Evolutionary conservation across 2,113 vertebrate species (phyloP).

Genomic region (Tetraodon nigroviridis): DNA sequence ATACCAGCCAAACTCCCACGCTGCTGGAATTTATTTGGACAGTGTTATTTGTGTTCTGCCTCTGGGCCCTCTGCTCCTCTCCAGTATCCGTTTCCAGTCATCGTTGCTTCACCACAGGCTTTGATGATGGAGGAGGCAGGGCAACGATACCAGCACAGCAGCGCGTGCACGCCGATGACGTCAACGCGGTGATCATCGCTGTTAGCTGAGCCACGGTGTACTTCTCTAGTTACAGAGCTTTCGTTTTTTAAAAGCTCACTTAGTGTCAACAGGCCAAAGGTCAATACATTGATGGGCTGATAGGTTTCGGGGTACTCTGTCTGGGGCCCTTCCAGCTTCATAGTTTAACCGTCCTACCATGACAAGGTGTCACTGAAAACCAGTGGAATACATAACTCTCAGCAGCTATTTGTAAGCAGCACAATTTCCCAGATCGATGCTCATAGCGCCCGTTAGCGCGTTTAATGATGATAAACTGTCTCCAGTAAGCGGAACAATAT

Average conservation of each 20-base stretch:
- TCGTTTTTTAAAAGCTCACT: too few species aligned
- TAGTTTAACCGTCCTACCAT: neutral
- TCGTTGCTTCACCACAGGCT: constrained; percentile 45
- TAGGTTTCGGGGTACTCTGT: too few species aligned
- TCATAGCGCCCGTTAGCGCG: constrained; percentile 25
- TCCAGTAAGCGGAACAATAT: constrained; percentile 49
- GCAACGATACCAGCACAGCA: constrained; percentile 29
- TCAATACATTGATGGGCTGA: too few species aligned
- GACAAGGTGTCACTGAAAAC: constrained; percentile 5
- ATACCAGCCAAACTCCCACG: constrained; percentile 42
- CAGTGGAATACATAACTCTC: constrained; percentile 4
- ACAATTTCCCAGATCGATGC: constrained; percentile 31
- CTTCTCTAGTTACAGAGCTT: too few species aligned
- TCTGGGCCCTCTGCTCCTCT: constrained; percentile 41
- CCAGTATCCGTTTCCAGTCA: constrained; percentile 47
- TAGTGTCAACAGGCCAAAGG: too few species aligned
- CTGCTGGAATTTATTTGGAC: constrained; percentile 62
- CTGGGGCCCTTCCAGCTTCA: neutral
- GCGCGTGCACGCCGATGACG: neutral
- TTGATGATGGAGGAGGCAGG: constrained; percentile 34
- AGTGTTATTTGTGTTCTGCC: constrained; percentile 57
- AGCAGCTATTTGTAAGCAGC: constrained; percentile 9
- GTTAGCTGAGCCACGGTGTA: too few species aligned
- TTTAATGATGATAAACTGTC: constrained; percentile 59
- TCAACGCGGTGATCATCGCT: neutral